Evolutionary conservation across 2,888 invertebrate genomes (phyloP).

Genomic region (Agrochola litura): DNA sequence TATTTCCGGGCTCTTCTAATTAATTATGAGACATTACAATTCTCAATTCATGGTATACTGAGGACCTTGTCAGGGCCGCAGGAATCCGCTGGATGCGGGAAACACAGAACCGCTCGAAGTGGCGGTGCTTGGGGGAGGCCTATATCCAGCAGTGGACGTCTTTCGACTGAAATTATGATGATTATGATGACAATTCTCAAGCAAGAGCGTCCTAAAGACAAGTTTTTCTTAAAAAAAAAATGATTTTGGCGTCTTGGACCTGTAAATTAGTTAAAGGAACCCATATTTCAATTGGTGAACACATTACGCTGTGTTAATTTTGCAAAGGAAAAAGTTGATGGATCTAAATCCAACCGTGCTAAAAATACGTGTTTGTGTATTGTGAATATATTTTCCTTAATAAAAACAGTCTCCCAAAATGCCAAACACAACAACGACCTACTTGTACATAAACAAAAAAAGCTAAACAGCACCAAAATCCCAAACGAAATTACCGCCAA

Average conservation of each 20-base stretch:
- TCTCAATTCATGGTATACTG: no score
- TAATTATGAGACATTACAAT: neutral
- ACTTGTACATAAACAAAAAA: constrained; percentile 31
- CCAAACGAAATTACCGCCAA: constrained; percentile 50
- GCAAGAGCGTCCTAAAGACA: neutral
- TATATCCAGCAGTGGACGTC: no score
- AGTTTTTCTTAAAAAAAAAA: neutral
- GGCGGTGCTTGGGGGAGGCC: no score
- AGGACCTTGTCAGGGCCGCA: no score
- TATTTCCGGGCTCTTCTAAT: neutral
- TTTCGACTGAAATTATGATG: no score
- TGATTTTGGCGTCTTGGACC: neutral
- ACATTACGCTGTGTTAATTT: neutral
- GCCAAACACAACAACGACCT: constrained; percentile 25
- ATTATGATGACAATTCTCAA: neutral
- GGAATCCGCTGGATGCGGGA: no score
- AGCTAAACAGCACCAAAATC: constrained; percentile 24
- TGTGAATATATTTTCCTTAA: constrained; percentile 13
- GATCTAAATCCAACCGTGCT: neutral
- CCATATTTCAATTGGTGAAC: neutral
- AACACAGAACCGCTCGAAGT: no score
- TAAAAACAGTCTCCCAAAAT: neutral
- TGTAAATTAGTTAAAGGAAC: constrained; percentile 5
- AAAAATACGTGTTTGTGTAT: constrained; percentile 4
- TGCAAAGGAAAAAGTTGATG: neutral